These are phyloP conservation scores for Steromphala cineraria DNA, from an alignment of 2,888 invertebrate species.

Conservation along the genomic window DNA sequence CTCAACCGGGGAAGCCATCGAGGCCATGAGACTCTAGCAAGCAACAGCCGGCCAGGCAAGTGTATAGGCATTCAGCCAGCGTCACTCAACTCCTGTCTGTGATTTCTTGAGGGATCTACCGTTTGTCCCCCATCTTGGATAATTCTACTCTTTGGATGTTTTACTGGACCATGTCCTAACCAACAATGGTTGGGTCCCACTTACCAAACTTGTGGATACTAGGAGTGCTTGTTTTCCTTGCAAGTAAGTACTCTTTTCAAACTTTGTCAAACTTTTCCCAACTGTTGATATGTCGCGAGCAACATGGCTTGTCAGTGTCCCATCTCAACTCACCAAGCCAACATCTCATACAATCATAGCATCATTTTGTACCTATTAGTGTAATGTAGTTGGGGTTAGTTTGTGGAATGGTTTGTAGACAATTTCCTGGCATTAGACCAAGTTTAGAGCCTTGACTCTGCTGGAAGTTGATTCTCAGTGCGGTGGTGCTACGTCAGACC, in stretches of 20 bases:
- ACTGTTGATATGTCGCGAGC: neutral
- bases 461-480: no score
- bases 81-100: no score
- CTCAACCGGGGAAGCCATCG: neutral
- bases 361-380: no score
- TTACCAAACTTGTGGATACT: neutral
- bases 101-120: neutral
- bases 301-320: no score
- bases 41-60: neutral
- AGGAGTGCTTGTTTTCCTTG: neutral
- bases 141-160: neutral
- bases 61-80: neutral
- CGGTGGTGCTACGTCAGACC: no score
- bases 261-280: neutral
- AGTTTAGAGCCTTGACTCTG: no score
- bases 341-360: no score
- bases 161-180: constrained; percentile 5
- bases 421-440: no score
- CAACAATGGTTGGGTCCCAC: neutral
- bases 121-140: no score
- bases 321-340: no score
- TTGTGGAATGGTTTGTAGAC: no score
- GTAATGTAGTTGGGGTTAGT: no score
- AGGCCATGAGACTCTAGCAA: neutral
- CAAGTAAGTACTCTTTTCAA: neutral